A percentile compares a stretch with the other conserved stretches of the same genome.
Evolutionary conservation across 2,797 vertebrate species (phyloP).

Genomic region (Anguilla obscura): DNA sequence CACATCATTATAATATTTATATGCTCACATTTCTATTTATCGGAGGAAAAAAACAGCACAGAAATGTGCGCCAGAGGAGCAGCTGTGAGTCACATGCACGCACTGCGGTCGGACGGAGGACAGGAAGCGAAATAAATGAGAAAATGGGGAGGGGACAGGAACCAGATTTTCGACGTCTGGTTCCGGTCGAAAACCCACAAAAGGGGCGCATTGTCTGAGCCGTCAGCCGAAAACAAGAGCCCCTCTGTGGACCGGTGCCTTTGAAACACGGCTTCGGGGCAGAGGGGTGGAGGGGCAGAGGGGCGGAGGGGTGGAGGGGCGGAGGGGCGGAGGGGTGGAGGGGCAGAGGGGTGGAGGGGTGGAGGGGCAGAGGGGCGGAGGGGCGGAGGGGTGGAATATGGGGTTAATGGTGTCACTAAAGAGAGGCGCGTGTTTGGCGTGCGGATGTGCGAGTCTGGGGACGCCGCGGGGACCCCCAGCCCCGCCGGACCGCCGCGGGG

Average conservation of each 20-base stretch:
- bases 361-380: no score
- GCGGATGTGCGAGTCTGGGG: conserved; percentile 14
- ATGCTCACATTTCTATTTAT: not conserved
- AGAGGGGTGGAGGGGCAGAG: not conserved
- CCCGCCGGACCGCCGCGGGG: not conserved
- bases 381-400: not conserved
- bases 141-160: no score
- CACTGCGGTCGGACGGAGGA: not conserved
- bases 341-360: no score
- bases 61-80: no score
- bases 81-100: not conserved
- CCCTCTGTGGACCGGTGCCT: conserved; percentile 35
- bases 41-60: not conserved
- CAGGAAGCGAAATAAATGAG: not conserved
- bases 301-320: no score
- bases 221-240: conserved; percentile 42
- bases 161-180: not conserved
- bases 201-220: conserved; percentile 38
- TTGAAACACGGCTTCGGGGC: conserved; percentile 37
- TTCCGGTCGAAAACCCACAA: conserved; percentile 8
- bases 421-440: conserved; percentile 6
- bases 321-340: no score
- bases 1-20: no score
- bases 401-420: conserved; percentile 1
- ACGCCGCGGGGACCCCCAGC: not conserved